These are phyloP conservation scores for Formica exsecta DNA, from an alignment of 1,140 invertebrate genomes.

Conservation along the genomic window DNA sequence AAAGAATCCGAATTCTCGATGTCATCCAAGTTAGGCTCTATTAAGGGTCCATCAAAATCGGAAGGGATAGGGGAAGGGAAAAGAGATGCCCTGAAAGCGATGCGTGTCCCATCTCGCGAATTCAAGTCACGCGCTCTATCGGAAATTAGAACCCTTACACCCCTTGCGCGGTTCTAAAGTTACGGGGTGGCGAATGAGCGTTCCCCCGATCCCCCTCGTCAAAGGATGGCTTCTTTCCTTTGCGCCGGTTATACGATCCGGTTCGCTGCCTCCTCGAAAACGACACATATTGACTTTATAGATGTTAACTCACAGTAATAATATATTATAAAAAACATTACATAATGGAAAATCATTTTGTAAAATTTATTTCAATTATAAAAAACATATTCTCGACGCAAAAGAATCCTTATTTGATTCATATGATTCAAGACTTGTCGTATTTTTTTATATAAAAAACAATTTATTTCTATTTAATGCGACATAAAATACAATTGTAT, in stretches of 20 bases:
- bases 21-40: slow-evolving; percentile 26
- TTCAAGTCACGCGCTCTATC: slow-evolving; percentile 83
- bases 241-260: slow-evolving; percentile 62
- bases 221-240: slow-evolving; percentile 29
- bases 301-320: slow-evolving; percentile 52
- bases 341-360: not conserved
- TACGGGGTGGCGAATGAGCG: slow-evolving; percentile 65
- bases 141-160: slow-evolving; percentile 83
- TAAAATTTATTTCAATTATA: not conserved
- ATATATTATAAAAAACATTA: not conserved
- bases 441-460: not conserved
- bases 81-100: slow-evolving; percentile 42
- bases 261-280: slow-evolving; percentile 64
- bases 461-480: not conserved
- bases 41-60: not conserved
- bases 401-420: not conserved
- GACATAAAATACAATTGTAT: not conserved
- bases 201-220: slow-evolving; percentile 32
- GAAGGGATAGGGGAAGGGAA: not conserved
- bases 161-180: slow-evolving; percentile 66
- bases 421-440: not conserved
- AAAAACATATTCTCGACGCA: not conserved
- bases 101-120: slow-evolving; percentile 69
- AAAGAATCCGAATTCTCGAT: slow-evolving; percentile 36
- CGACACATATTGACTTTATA: slow-evolving; percentile 62